Percentiles rank a stretch among this genome's conserved stretches.
phyloP scores from a whole-genome alignment of 2,113 vertebrate genomes.

The Balaeniceps rex region DNA sequence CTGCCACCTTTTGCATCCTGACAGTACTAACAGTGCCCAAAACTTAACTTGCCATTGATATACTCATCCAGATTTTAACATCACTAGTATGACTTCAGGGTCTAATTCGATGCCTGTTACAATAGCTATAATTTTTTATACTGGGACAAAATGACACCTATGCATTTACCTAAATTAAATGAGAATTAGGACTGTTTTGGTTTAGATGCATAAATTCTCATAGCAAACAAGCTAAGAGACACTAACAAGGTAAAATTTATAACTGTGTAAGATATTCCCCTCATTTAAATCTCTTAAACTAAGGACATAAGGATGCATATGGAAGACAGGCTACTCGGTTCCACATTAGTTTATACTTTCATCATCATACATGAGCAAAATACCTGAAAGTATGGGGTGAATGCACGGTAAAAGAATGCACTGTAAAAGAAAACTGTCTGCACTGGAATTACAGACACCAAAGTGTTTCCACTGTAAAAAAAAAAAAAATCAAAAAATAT shows the following conservation, averaged over 20 bases:
- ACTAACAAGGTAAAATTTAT: background rate
- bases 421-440: background rate
- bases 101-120: background rate
- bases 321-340: background rate
- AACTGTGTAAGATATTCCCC: background rate
- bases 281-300: background rate
- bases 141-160: background rate
- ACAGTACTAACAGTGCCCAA: background rate
- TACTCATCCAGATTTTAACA: background rate
- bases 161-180: background rate
- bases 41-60: background rate
- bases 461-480: background rate
- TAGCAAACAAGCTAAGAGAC: background rate
- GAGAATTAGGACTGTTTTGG: background rate
- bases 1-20: conserved; percentile 13
- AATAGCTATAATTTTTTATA: background rate
- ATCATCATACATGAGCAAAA: background rate
- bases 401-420: background rate
- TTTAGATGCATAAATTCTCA: background rate
- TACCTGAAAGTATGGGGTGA: background rate
- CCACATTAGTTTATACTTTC: background rate
- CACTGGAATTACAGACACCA: background rate
- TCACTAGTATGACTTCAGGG: background rate
- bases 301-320: background rate
- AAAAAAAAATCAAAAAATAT: background rate